Base-by-base conservation (phyloP, 2,113 vertebrate genomes). In the Upupa epops region DNA sequence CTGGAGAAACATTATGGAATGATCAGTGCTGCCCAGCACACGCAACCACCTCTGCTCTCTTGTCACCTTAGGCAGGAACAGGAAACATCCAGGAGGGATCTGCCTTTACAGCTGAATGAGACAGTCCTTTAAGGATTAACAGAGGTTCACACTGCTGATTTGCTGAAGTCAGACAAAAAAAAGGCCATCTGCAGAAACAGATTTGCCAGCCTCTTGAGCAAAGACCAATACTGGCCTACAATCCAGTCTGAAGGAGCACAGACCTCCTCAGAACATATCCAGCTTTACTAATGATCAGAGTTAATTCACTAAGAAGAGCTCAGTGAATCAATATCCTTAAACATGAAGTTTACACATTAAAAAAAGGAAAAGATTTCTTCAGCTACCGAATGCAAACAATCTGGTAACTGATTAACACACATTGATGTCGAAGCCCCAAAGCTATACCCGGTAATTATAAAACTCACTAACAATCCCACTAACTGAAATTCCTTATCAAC, bases 371-470 rank as follows among this genome's bases (percentile, higher is more conserved):
- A 28, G 1, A 65, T 42, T 59, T 69, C 59, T 85, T 88, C 34
- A 86, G 75, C 85, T 89, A 71, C 88, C 34, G 75, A 94, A 94
- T 59, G 52, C 83, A 94, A 87, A 89, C 34, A 71, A 22, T 11
- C 64, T 83, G 56, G 95, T 95, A 89, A 95, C 91, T 94, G 60
- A 95, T 96, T 96, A 96, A 95, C 95, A 70, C 20, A 17, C 75
- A 74, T 9, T 66, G 75, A 91, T 96, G 69, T 60, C 46, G 79
- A 89, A 92, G 87, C 29, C 32, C 82, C 83, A 84, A 32, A 79
- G 71, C 59, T 65, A 11, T 5, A 56, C n/a, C 56, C 73, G 65
- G 32, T 66, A 91, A 65, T 55, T 70, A 56, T 84, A 93, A 78
- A 93, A 78, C 19, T 48, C 13, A 1, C 48, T 72, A 91, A n/a